A percentile compares a stretch with the other conserved stretches of the same genome.
These are phyloP conservation scores for Coreoperca whiteheadi DNA, from an alignment of 2,113 vertebrate species.

Conservation along the genomic window DNA sequence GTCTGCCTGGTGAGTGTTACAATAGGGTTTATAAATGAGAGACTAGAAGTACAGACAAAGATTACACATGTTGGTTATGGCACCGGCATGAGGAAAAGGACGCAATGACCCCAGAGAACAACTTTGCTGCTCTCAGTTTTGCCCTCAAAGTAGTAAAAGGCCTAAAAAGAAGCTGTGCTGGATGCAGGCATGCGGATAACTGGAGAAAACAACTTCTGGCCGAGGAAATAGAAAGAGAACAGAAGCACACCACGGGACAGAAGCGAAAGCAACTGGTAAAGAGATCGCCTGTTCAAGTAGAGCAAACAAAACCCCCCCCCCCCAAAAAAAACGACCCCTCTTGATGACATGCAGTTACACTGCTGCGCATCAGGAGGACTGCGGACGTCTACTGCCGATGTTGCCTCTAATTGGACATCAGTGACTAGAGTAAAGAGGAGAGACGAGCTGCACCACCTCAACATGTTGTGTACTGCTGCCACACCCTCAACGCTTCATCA, in stretches of 20 bases:
- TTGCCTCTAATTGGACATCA: not conserved
- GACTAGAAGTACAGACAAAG: constrained; percentile 53
- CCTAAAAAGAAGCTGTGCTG: constrained; percentile 73
- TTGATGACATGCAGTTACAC: constrained; percentile 32
- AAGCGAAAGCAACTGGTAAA: constrained; percentile 70
- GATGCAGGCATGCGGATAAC: constrained; percentile 79
- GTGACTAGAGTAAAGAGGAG: constrained; percentile 21
- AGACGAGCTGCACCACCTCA: constrained; percentile 12
- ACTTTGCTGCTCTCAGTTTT: constrained; percentile 38
- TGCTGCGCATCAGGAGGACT: constrained; percentile 32
- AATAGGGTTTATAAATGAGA: constrained; percentile 57
- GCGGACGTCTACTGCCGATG: constrained; percentile 18
- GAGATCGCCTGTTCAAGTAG: constrained; percentile 51
- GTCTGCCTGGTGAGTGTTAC: constrained; percentile 79
- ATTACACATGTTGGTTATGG: constrained; percentile 56
- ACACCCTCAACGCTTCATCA: not conserved
- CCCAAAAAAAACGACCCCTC: not conserved
- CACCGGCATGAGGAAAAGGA: constrained; percentile 56
- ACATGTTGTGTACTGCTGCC: not conserved
- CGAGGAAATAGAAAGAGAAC: constrained; percentile 70
- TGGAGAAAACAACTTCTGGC: constrained; percentile 68
- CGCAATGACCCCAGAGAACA: constrained; percentile 35
- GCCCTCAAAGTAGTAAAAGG: constrained; percentile 61
- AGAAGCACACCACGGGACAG: constrained; percentile 71
- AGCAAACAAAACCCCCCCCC: constrained; percentile 29